Evolutionary conservation across 2,797 vertebrate genomes (phyloP).

Genomic region (Parotocinclus haroldoi): DNA sequence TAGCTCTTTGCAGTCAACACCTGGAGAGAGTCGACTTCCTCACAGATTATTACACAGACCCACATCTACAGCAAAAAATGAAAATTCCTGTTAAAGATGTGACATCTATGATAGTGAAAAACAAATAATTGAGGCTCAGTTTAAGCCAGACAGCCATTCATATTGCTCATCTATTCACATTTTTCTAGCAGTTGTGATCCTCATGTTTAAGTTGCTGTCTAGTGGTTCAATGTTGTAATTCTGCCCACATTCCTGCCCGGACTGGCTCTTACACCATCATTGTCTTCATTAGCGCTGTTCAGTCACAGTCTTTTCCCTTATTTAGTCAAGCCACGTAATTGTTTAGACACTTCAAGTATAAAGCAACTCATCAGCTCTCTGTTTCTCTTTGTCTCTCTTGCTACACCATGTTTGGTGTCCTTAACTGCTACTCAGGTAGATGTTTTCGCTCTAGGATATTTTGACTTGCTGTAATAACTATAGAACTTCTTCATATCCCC

Average conservation of each 20-base stretch:
- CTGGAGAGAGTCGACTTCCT: too few species aligned
- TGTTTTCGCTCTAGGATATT: slow-evolving; percentile 22
- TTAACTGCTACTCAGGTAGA: slow-evolving; percentile 11
- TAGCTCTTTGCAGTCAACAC: too few species aligned
- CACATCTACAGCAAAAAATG: too few species aligned
- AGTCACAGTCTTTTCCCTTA: slow-evolving; percentile 28
- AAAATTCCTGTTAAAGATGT: too few species aligned
- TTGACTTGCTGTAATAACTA: slow-evolving; percentile 11
- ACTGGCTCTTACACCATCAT: neutral
- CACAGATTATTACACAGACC: too few species aligned
- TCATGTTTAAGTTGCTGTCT: neutral
- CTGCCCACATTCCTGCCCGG: slow-evolving; percentile 1
- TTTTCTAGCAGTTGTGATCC: neutral
- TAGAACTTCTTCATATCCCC: slow-evolving; percentile 5
- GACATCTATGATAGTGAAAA: neutral
- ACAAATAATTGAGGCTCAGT: neutral
- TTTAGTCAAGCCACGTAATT: slow-evolving; percentile 35
- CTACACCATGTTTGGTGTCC: slow-evolving; percentile 39
- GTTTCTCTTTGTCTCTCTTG: slow-evolving; percentile 9
- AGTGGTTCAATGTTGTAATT: neutral
- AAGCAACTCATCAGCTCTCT: slow-evolving; percentile 9
- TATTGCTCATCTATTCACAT: neutral
- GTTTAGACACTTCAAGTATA: slow-evolving; percentile 29
- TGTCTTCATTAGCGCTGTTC: slow-evolving; percentile 21
- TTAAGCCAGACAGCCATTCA: too few species aligned